A percentile compares a stretch with the other conserved stretches of the same genome.
These are phyloP conservation scores for Lycodopsis pacificus DNA, from an alignment of 2,797 vertebrate genomes.

Conservation along the genomic window DNA sequence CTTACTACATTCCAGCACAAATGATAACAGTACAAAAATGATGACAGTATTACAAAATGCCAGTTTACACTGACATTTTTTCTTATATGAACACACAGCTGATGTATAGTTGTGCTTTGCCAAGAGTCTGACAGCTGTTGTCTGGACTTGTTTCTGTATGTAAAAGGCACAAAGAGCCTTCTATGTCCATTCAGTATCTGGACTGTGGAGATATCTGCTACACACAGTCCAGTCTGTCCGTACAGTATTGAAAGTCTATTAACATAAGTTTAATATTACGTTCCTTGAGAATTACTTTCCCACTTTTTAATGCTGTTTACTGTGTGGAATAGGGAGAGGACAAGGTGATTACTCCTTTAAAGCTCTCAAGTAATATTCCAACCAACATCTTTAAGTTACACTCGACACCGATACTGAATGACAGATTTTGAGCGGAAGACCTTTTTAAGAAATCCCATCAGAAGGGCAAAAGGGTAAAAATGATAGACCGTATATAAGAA, in stretches of 20 bases:
- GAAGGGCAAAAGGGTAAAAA: neutral
- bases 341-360: neutral
- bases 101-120: slow-evolving; percentile 1
- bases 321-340: neutral
- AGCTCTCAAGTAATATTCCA: neutral
- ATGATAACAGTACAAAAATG: slow-evolving; percentile 21
- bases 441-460: neutral
- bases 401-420: neutral
- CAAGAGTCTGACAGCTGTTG: slow-evolving; percentile 1
- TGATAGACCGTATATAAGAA: neutral
- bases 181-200: slow-evolving; percentile 9
- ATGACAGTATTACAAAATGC: slow-evolving; percentile 35
- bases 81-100: slow-evolving; percentile 6
- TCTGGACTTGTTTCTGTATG: neutral
- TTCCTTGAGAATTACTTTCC: neutral
- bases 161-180: slow-evolving; percentile 38
- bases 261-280: neutral
- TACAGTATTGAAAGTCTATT: neutral
- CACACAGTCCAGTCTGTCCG: slow-evolving; percentile 13
- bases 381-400: neutral
- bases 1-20: slow-evolving; percentile 34
- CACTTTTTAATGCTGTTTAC: neutral
- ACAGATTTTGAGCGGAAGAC: neutral
- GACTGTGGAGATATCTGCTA: slow-evolving; percentile 21
- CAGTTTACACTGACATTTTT: neutral